Conservation (phyloP, 2,888 invertebrate genomes). For the Macaria notata region DNA sequence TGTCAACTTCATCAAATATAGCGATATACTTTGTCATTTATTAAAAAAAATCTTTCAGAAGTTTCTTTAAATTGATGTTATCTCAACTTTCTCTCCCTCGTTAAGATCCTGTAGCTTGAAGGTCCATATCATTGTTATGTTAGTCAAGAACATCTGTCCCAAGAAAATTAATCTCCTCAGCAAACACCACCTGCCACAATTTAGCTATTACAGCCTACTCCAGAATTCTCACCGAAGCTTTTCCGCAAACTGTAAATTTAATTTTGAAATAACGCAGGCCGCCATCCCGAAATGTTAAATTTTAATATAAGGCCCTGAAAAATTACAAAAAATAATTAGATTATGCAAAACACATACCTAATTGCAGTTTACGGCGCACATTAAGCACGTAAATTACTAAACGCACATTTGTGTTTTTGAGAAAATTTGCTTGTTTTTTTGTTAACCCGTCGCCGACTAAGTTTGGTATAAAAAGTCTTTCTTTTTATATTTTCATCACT, state of each 20-base stretch:
- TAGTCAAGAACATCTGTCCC: no score
- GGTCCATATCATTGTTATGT: no score
- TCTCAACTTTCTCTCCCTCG: no score
- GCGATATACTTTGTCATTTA: no score
- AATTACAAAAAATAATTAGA: slow-evolving; percentile 15
- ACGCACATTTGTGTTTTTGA: slow-evolving; percentile 29
- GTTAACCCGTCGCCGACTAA: not conserved
- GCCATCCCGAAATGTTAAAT: slow-evolving; percentile 4
- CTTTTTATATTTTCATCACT: no score
- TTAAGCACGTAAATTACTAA: slow-evolving; percentile 34
- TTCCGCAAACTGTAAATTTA: not conserved
- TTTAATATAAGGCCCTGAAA: slow-evolving; percentile 2
- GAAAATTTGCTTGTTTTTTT: slow-evolving; percentile 42
- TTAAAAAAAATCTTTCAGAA: no score
- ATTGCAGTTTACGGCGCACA: slow-evolving; percentile 33
- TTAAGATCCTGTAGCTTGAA: no score
- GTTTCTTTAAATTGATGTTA: no score
- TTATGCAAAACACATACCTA: slow-evolving; percentile 20
- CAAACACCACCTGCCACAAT: no score
- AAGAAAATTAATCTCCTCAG: no score
- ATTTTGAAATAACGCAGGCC: slow-evolving; percentile 10
- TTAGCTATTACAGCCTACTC: not conserved
- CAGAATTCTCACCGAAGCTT: not conserved
- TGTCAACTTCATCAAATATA: no score
- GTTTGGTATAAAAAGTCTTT: not conserved